phyloP scores from a whole-genome alignment of 2,797 vertebrate genomes.

The Sebastolobus altivelis region DNA sequence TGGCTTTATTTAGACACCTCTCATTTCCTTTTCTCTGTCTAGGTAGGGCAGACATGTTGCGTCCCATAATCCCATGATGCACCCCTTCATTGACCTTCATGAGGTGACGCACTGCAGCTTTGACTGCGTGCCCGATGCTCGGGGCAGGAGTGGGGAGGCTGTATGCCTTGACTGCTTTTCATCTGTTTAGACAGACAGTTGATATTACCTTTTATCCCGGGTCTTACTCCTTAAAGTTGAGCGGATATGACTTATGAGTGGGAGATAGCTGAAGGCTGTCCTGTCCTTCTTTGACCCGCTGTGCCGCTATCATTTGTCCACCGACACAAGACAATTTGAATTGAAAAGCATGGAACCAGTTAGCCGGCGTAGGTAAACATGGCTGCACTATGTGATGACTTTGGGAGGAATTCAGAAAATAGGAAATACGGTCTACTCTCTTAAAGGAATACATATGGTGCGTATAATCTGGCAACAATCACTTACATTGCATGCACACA shows the following conservation, averaged over 20 bases:
- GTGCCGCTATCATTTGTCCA: constrained; percentile 52
- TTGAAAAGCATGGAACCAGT: constrained; percentile 68
- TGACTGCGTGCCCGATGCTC: constrained; percentile 34
- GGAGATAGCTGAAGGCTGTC: constrained; percentile 71
- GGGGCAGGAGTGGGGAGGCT: constrained; percentile 46
- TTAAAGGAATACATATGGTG: constrained; percentile 70
- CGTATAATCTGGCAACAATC: constrained; percentile 75
- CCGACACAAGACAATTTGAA: constrained; percentile 48
- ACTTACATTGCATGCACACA: constrained; percentile 72
- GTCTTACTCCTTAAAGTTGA: constrained; percentile 74
- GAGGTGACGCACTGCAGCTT: constrained; percentile 34
- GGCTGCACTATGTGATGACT: constrained; percentile 53
- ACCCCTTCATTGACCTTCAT: constrained; percentile 72
- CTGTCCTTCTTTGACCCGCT: constrained; percentile 72
- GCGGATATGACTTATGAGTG: constrained; percentile 79
- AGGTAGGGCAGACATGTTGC: constrained; percentile 77
- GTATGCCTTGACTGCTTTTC: constrained; percentile 66
- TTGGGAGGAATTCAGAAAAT: constrained; percentile 65
- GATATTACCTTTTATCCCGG: constrained; percentile 80
- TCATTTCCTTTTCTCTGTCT: constrained; percentile 84
- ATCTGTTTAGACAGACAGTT: constrained; percentile 80
- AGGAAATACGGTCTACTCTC: constrained; percentile 56
- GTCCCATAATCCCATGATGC: constrained; percentile 77
- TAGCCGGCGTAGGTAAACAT: constrained; percentile 58
- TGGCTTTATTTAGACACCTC: constrained; percentile 85